Conservation (phyloP, 2,888 invertebrate species). For the Digitonthophagus gazella region DNA sequence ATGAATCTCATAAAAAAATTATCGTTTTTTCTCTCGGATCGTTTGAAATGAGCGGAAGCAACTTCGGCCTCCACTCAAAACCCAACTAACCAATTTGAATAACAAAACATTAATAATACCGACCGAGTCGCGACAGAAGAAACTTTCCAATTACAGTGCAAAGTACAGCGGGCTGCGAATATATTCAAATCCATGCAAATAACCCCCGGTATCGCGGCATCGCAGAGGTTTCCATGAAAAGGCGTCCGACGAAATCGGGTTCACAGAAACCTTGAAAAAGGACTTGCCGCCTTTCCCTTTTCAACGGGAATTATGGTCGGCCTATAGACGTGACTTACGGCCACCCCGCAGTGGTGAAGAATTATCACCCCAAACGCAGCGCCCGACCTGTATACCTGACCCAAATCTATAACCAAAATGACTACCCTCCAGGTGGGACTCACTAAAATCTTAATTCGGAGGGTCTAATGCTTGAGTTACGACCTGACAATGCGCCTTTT, state of each 20-base stretch:
- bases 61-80: neutral
- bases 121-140: neutral
- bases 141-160: neutral
- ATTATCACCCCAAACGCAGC: constrained; percentile 7
- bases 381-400: constrained; percentile 7
- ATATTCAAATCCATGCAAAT: neutral
- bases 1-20: too few relatives aligned
- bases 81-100: neutral
- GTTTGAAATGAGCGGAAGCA: neutral
- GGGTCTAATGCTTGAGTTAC: neutral
- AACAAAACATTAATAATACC: neutral
- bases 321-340: constrained; percentile 8
- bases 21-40: too few relatives aligned
- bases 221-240: neutral
- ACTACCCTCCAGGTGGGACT: constrained; percentile 11
- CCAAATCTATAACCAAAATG: constrained; percentile 15
- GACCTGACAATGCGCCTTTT: neutral
- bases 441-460: constrained; percentile 15
- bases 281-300: constrained; percentile 4
- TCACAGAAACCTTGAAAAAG: constrained; percentile 7
- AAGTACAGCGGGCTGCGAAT: neutral
- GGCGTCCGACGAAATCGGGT: constrained; percentile 3
- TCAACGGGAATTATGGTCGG: constrained; percentile 11
- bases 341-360: constrained; percentile 9
- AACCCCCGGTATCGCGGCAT: neutral